Base-by-base conservation (phyloP, 1,140 invertebrate species). In the Drosophila tsacasi region DNA sequence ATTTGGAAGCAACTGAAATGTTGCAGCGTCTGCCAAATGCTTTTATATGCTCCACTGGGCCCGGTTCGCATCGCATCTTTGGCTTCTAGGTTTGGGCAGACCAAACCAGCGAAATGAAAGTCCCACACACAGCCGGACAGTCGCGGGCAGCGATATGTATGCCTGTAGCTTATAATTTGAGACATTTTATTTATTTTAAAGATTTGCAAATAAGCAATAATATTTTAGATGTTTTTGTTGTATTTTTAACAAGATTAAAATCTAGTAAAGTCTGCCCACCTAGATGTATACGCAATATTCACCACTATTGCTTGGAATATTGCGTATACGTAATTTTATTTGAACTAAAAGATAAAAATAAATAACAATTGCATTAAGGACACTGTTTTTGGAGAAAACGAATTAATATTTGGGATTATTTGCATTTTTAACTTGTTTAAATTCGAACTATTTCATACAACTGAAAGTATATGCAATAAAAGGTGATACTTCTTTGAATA, bases 1-100 rank as follows among this genome's bases (percentile, higher is more conserved):
- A 81, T 89, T 89, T 81, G 64, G 65, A 90, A 75, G 81, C 84
- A 90, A 89, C 84, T 89, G 85, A 89, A 90, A 81, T 87, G 61
- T 68, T 44, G 85, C 57, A 59, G 78, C 68, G 74, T 49, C 71
- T 75, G 52, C 47, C 37, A 55, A 68, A 47, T 60, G 77, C 85
- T 89, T 89, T 89, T 89, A 89, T 89, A 89, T 67, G 84, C 63
- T 81, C 69, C 46, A 54, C 40, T 73, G 78, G 65, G 42, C 35
- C 30, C 40, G 71, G 54, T 73, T 74, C 68, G 71, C 55, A 61
- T 46, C 62, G 64, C 64, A 64, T 57, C 60, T 80, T 80, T 66
- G 69, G 77, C 77, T 62, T 75, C 50, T 80, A 55, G 58, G 67
- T 54, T 75, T 49, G 67, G 68, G 67, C 61, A 73, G 35, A 40